A percentile compares a stretch with the other conserved stretches of the same genome.
These are phyloP conservation scores for Platyrinchus mystaceus DNA, from an alignment of 2,797 vertebrate genomes.

Conservation along the genomic window DNA sequence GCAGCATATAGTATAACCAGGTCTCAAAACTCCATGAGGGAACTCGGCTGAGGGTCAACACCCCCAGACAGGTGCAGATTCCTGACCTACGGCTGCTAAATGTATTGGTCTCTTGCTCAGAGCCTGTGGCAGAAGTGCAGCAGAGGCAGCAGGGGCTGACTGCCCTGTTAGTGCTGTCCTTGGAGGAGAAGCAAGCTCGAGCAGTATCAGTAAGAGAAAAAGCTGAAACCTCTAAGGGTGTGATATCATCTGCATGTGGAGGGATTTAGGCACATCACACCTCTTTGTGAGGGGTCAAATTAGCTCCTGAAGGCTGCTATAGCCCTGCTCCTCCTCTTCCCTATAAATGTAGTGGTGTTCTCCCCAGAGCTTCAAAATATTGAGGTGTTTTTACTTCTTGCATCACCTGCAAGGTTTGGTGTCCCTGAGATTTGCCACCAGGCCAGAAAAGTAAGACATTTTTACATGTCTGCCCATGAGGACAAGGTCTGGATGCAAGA, in stretches of 20 bases:
- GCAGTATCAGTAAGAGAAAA: neutral
- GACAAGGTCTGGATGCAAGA: neutral
- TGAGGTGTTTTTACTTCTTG: neutral
- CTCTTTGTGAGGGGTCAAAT: neutral
- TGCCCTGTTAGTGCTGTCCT: neutral
- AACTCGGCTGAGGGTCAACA: neutral
- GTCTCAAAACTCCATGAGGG: neutral
- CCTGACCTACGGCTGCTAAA: neutral
- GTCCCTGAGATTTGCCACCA: neutral
- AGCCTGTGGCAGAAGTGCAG: neutral
- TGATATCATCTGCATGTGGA: neutral
- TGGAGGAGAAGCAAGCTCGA: neutral
- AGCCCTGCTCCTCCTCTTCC: neutral
- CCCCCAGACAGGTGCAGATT: neutral
- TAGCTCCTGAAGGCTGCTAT: neutral
- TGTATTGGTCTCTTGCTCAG: rapidly evolving
- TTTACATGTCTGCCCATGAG: rapidly evolving
- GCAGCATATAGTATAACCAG: rapidly evolving
- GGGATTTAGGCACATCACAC: neutral
- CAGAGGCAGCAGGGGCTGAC: neutral
- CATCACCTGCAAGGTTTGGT: rapidly evolving
- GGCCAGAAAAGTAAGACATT: neutral
- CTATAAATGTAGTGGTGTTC: neutral
- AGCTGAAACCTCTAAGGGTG: neutral
- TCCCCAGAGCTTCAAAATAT: neutral